A percentile compares a stretch with the other conserved stretches of the same genome.
phyloP scores from a whole-genome alignment of 2,113 vertebrate species.

The Ailurus styani region DNA sequence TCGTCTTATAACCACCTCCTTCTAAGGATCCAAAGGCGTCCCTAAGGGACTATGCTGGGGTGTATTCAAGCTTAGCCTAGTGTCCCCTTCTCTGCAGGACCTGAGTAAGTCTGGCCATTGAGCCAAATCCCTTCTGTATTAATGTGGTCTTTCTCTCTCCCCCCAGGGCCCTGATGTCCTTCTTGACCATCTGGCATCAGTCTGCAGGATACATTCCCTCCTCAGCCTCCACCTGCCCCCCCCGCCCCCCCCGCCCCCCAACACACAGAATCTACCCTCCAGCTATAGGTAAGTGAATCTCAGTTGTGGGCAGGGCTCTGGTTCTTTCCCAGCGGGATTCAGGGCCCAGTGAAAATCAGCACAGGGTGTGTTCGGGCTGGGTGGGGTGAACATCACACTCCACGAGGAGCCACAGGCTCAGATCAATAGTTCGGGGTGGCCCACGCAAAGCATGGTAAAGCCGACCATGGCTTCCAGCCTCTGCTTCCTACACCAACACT shows the following conservation, averaged over 20 bases:
- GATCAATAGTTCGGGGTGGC: neutral
- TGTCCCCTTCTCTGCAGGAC: neutral
- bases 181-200: neutral
- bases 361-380: too few species aligned
- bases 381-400: neutral
- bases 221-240: neutral
- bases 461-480: neutral
- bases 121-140: neutral
- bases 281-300: neutral
- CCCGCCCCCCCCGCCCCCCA: too few species aligned
- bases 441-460: neutral
- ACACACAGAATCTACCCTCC: neutral
- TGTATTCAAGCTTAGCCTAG: neutral
- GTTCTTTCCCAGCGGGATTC: neutral
- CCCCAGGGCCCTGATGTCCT: neutral
- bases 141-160: neutral
- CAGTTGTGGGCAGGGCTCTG: neutral
- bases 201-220: neutral
- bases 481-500: neutral
- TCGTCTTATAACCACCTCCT: neutral
- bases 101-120: neutral
- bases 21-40: neutral
- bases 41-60: neutral
- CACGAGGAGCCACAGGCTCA: neutral
- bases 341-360: neutral